Base-by-base conservation (phyloP, 2,888 invertebrate species). In the Drosophila gaucha region DNA sequence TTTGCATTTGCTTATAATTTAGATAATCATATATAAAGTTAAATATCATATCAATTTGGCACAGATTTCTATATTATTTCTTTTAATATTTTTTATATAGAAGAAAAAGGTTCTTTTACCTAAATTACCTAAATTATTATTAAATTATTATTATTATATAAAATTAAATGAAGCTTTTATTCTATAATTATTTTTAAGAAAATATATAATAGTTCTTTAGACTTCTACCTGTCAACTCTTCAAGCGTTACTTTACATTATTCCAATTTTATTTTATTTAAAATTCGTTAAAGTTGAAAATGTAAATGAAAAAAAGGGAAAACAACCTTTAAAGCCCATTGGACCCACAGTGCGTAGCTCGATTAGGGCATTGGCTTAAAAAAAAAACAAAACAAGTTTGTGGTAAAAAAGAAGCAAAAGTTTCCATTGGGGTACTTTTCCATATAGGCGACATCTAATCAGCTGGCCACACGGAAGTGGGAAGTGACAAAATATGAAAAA, bases 311-410 rank as follows among this genome's bases (percentile, higher is more conserved):
- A 47, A 31, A n/a, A n/a, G n/a, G n/a, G 6, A 24, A 35, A 6
- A 9, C 14, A 14, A 16, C 12, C 6, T 39, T 33, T 20, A 36
- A 2, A 12, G 26, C n/a, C 16, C 28, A 14, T 51, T 36, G 38
- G 39, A 6, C 38, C 50, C 60, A 67, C 67, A 6, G 71, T 71
- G 47, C 62, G 51, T 12, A 8, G n/a, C 51, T 14, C 18, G 44
- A 52, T 66, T 51, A 52, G 74, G 73, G 58, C 74, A 70, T 70
- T 66, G 73, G 66, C 73, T 60, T 51, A 22, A 52, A 80, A 60
- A 36, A 56, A 47, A 20, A 67, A 22, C 26, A 8, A 44, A 62
- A 79, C 65, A 20, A 31, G 62, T 63, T 63, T 38, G 30, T 9
- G 1, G n/a, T 3, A 9, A 8, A 46, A n/a, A 33, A 2, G 18